phyloP scores from a whole-genome alignment of 2,888 invertebrate genomes.

The Rhogogaster chlorosoma region DNA sequence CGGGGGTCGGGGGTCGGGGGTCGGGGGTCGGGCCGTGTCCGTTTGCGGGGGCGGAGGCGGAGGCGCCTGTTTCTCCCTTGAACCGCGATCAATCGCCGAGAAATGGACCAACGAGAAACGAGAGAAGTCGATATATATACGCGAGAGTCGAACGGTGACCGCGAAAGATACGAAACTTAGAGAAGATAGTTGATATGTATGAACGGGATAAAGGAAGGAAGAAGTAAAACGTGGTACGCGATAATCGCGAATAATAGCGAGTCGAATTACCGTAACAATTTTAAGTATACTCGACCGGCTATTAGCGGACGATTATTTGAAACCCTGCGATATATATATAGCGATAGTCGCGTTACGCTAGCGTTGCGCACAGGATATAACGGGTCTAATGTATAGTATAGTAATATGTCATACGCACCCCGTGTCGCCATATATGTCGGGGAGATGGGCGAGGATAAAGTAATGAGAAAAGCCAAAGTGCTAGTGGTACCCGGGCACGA shows the following conservation, averaged over 20 bases:
- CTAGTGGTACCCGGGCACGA: neutral
- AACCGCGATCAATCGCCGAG: slow-evolving; percentile 34
- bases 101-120: slow-evolving; percentile 26
- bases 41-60: slow-evolving; percentile 15
- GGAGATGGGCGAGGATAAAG: neutral
- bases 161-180: neutral
- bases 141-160: too few species aligned
- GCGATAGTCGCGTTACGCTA: neutral
- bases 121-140: neutral
- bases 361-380: neutral
- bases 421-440: neutral
- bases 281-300: neutral
- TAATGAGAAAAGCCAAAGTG: slow-evolving; percentile 37
- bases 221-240: neutral
- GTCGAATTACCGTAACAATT: slow-evolving; percentile 19
- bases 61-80: neutral
- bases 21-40: neutral
- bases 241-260: slow-evolving; percentile 14
- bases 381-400: neutral
- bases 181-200: neutral
- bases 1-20: neutral
- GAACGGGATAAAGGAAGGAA: neutral
- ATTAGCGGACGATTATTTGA: neutral
- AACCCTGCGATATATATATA: too few species aligned
- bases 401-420: neutral